Evolutionary conservation across 23 tunicate species (phyloP).

Genomic region (Ascidia mentula): DNA sequence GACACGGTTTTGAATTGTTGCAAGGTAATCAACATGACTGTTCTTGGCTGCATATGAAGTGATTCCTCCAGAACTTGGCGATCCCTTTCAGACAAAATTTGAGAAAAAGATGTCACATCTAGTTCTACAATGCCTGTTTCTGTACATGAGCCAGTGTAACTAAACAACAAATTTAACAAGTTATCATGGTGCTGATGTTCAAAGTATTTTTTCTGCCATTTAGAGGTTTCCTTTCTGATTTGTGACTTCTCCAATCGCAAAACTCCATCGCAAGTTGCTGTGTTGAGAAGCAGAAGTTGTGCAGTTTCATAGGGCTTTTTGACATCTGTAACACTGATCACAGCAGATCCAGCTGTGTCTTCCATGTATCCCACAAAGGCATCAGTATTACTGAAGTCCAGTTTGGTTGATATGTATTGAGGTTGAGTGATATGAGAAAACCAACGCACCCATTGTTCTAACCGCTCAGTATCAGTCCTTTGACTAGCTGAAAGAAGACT

Average conservation of each 20-base stretch:
- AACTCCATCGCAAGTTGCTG: conserved; percentile 71
- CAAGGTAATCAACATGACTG: conserved; percentile 48
- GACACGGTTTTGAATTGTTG: conserved; percentile 67
- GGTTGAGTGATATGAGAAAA: conserved; percentile 23
- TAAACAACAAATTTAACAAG: conserved; percentile 13
- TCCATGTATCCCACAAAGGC: conserved; percentile 48
- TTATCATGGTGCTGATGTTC: conserved; percentile 55
- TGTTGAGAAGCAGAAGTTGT: conserved; percentile 26
- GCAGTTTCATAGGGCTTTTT: conserved; percentile 5
- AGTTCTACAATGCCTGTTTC: background rate
- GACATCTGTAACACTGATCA: conserved; percentile 10
- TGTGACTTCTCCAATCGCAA: conserved; percentile 38
- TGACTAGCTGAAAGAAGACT: conserved; percentile 35
- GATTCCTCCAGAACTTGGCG: conserved; percentile 23
- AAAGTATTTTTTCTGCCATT: conserved; percentile 32
- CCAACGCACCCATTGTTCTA: conserved; percentile 27
- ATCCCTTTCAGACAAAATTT: conserved; percentile 51
- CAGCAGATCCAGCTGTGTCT: conserved; percentile 60
- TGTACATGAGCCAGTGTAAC: background rate
- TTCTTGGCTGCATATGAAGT: conserved; percentile 13
- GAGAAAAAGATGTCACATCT: conserved; percentile 61
- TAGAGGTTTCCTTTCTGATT: conserved; percentile 22
- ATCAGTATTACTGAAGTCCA: conserved; percentile 9
- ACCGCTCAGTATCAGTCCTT: background rate
- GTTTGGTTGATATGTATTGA: background rate